These are phyloP conservation scores for Falco rusticolus DNA, from an alignment of 2,797 vertebrate genomes.

Conservation along the genomic window DNA sequence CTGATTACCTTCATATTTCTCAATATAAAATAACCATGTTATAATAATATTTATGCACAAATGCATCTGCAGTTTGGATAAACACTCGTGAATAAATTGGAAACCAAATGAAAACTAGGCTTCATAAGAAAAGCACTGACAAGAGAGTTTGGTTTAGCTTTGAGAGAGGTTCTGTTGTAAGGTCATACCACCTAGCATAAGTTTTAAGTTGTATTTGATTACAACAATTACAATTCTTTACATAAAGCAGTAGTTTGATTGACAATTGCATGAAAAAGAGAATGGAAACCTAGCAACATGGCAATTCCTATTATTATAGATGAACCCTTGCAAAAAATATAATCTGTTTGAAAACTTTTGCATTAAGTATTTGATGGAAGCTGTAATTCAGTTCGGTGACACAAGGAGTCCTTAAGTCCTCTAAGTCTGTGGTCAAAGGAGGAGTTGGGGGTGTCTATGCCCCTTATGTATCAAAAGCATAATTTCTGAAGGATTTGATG, in stretches of 20 bases:
- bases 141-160: not conserved
- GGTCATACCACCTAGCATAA: not conserved
- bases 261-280: not conserved
- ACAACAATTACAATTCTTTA: not conserved
- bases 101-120: not conserved
- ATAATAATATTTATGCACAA: slow-evolving; percentile 29
- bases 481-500: not conserved
- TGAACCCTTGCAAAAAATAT: not conserved
- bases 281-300: not conserved
- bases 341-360: not conserved
- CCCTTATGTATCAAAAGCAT: not conserved
- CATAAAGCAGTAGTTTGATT: not conserved
- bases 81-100: slow-evolving; percentile 3
- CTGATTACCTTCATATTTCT: not conserved
- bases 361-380: not conserved
- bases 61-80: not conserved
- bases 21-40: not conserved
- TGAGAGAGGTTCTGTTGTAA: not conserved
- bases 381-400: not conserved
- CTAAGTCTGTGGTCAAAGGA: not conserved
- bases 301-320: not conserved
- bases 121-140: not conserved
- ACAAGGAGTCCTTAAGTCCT: not conserved
- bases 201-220: slow-evolving; percentile 10
- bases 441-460: not conserved